phyloP scores from a whole-genome alignment of 2,113 vertebrate genomes.

The Zingel zingel region DNA sequence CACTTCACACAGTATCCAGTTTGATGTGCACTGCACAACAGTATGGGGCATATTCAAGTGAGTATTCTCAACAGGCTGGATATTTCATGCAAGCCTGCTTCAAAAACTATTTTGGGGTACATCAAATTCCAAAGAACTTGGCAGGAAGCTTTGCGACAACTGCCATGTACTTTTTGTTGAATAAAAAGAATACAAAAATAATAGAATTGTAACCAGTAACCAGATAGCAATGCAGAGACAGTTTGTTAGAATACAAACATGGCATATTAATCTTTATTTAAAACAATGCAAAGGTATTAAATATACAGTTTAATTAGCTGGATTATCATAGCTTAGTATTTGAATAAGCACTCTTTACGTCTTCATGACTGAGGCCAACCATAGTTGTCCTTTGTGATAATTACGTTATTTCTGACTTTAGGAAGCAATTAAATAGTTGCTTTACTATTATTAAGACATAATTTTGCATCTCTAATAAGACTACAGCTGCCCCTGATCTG shows the following conservation, averaged over 20 bases:
- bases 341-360: too few relatives aligned
- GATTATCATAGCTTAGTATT: neutral
- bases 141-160: slow-evolving; percentile 16
- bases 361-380: neutral
- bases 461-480: slow-evolving; percentile 60
- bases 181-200: slow-evolving; percentile 2
- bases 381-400: neutral
- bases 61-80: neutral
- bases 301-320: neutral
- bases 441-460: slow-evolving; percentile 27
- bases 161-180: neutral
- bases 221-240: neutral
- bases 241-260: neutral
- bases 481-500: slow-evolving; percentile 44
- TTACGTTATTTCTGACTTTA: neutral
- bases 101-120: neutral
- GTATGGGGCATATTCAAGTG: neutral
- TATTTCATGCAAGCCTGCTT: slow-evolving; percentile 10
- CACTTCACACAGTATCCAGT: neutral
- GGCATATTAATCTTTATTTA: neutral
- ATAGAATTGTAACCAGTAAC: neutral
- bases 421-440: neutral
- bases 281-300: neutral
- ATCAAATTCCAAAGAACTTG: slow-evolving; percentile 20
- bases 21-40: neutral